These are phyloP conservation scores for Podarcis lilfordi DNA, from an alignment of 2,797 vertebrate species.

Conservation along the genomic window DNA sequence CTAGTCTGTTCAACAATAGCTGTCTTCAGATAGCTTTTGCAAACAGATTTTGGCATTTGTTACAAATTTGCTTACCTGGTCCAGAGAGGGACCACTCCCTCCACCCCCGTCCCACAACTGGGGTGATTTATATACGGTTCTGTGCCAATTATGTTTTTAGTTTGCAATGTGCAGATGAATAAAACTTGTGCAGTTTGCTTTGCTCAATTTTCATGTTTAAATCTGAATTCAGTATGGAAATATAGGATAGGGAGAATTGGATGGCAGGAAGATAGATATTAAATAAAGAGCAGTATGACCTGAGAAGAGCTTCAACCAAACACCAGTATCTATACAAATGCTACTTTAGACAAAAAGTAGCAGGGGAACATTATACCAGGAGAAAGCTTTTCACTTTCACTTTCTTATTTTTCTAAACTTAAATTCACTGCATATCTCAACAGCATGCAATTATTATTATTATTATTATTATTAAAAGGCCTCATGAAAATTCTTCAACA, in stretches of 20 bases:
- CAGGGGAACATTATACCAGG: neutral
- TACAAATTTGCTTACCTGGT: neutral
- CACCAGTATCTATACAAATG: neutral
- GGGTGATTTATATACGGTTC: neutral
- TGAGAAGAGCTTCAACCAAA: neutral
- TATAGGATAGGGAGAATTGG: neutral
- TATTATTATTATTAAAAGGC: too few species aligned
- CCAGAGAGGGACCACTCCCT: neutral
- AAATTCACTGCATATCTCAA: neutral
- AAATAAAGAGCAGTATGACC: neutral
- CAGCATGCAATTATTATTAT: too few species aligned
- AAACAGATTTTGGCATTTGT: neutral
- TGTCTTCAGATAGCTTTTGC: neutral
- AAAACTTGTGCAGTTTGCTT: neutral
- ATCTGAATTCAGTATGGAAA: neutral
- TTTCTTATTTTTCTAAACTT: too few species aligned
- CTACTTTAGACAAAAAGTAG: neutral
- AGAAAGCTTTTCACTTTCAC: neutral
- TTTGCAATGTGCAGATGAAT: neutral
- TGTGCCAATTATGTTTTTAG: neutral
- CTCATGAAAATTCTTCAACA: too few species aligned
- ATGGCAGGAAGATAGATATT: neutral
- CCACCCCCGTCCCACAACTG: neutral
- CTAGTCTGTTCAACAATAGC: neutral
- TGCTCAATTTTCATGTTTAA: neutral